phyloP scores from a whole-genome alignment of 1,140 invertebrate genomes.

The Cotesia glomerata region DNA sequence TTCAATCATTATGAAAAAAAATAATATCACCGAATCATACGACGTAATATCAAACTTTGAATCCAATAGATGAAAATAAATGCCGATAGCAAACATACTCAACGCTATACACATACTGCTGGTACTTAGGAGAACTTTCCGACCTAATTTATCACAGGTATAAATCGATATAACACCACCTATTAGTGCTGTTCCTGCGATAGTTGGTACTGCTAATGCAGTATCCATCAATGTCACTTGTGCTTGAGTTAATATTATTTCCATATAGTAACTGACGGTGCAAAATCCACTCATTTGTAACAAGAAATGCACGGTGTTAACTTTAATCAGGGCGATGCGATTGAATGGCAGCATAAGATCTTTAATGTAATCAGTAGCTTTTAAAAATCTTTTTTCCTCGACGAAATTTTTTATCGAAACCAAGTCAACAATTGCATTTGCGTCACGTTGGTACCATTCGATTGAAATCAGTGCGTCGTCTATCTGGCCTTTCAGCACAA shows the following conservation, averaged over 20 bases:
- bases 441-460: constrained; percentile 61
- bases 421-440: constrained; percentile 67
- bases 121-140: constrained; percentile 70
- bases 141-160: constrained; percentile 74
- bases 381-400: constrained; percentile 55
- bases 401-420: constrained; percentile 66
- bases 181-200: constrained; percentile 70
- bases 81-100: constrained; percentile 51
- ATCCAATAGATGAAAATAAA: constrained; percentile 34
- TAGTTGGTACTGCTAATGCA: constrained; percentile 67
- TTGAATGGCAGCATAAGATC: constrained; percentile 66
- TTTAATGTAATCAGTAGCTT: constrained; percentile 61
- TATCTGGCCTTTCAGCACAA: constrained; percentile 63
- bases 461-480: constrained; percentile 69
- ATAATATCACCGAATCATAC: constrained; percentile 27
- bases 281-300: constrained; percentile 77
- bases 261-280: constrained; percentile 74
- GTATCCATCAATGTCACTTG: constrained; percentile 59
- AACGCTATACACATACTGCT: constrained; percentile 64
- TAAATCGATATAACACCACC: constrained; percentile 67
- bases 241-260: constrained; percentile 71
- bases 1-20: neutral
- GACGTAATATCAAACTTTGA: neutral
- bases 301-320: constrained; percentile 70
- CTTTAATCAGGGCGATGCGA: constrained; percentile 69